A percentile compares a stretch with the other conserved stretches of the same genome.
These are phyloP conservation scores for Geotrupes spiniger DNA, from an alignment of 2,888 invertebrate genomes.

Conservation along the genomic window DNA sequence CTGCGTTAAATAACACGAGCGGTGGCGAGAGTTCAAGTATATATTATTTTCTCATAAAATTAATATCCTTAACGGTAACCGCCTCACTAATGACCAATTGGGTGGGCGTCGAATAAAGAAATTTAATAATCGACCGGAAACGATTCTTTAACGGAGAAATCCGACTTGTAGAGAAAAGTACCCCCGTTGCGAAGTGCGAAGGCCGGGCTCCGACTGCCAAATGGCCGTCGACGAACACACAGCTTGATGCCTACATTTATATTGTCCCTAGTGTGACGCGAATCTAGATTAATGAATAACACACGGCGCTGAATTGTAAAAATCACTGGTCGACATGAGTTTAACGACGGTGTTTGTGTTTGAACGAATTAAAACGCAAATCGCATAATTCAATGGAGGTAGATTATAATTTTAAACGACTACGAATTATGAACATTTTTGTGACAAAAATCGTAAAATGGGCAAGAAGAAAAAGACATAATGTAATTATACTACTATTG, in stretches of 20 bases:
- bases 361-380: no score
- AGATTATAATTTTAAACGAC: no score
- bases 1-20: no score
- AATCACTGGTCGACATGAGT: background rate
- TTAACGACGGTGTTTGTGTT: no score
- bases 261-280: slow-evolving; percentile 31
- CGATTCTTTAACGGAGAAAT: slow-evolving; percentile 1
- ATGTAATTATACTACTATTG: no score
- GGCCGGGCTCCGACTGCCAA: slow-evolving; percentile 28
- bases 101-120: slow-evolving; percentile 1
- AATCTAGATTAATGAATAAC: slow-evolving; percentile 31
- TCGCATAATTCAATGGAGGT: no score
- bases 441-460: no score
- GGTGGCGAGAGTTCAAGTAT: no score
- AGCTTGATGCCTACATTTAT: slow-evolving; percentile 27
- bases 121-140: slow-evolving; percentile 9
- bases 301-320: slow-evolving; percentile 9
- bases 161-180: slow-evolving; percentile 20
- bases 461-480: no score
- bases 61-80: no score
- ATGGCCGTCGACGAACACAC: slow-evolving; percentile 30
- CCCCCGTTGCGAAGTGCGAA: slow-evolving; percentile 24
- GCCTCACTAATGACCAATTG: slow-evolving; percentile 1
- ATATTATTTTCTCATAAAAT: no score
- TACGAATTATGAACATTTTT: no score